These are phyloP conservation scores for Fragariocoptes setiger DNA, from an alignment of 1,140 invertebrate genomes.

Conservation along the genomic window DNA sequence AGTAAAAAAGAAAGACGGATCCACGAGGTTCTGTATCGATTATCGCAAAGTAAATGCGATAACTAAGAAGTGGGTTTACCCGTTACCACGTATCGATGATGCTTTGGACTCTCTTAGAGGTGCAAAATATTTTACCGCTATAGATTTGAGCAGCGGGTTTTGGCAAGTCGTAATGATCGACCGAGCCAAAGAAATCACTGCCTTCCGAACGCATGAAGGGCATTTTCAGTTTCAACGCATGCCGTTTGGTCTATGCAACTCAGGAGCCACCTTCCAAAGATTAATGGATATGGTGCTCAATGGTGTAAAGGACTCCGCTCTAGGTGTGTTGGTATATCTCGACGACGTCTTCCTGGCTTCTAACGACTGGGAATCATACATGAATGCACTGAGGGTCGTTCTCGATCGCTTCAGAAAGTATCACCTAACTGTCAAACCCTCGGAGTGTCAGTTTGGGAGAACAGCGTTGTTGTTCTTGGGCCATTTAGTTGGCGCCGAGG, in stretches of 20 bases:
- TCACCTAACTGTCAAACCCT: conserved; percentile 12
- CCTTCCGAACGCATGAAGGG: conserved; percentile 5
- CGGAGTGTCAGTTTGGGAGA: conserved; percentile 8
- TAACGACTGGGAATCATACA: conserved; percentile 10
- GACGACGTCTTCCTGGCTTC: conserved; percentile 13
- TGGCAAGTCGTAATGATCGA: conserved; percentile 3
- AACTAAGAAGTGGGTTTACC: too few species aligned
- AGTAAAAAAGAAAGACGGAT: too few species aligned
- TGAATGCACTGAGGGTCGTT: conserved; percentile 10
- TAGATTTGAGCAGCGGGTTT: conserved; percentile 8
- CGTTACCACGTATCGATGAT: too few species aligned
- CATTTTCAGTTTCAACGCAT: conserved; percentile 9
- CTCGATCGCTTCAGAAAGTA: conserved; percentile 9
- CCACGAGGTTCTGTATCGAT: too few species aligned
- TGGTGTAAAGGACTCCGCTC: conserved; percentile 1
- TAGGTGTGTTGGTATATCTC: conserved; percentile 9
- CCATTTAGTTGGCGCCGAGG: conserved; percentile 10
- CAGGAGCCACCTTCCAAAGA: conserved; percentile 12
- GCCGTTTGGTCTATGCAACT: conserved; percentile 10
- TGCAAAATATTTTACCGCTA: conserved; percentile 1
- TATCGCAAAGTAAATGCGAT: too few species aligned
- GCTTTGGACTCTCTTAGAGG: too few species aligned
- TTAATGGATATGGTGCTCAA: conserved; percentile 11
- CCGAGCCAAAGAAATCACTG: conserved; percentile 3
- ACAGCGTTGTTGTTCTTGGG: conserved; percentile 8